A percentile compares a stretch with the other conserved stretches of the same genome.
phyloP scores from a whole-genome alignment of 2,888 invertebrate species.

The Tenthredo amoena region DNA sequence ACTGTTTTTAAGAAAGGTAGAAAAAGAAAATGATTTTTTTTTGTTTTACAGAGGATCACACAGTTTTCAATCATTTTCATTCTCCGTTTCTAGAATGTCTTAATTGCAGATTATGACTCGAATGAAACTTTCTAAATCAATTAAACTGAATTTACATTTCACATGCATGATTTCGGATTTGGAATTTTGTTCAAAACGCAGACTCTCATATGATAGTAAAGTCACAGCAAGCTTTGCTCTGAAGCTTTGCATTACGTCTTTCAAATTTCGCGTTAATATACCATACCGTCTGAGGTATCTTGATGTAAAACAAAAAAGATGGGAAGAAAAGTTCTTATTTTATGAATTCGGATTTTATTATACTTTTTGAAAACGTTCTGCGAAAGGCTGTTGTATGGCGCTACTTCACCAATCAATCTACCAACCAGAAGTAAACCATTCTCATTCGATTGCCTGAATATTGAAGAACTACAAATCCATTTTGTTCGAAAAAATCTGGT shows the following conservation, averaged over 20 bases:
- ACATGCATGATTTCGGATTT: not conserved
- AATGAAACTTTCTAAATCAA: not conserved
- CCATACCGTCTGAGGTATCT: not conserved
- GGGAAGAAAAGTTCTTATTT: not conserved
- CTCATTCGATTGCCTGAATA: not conserved
- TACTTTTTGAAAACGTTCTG: not conserved
- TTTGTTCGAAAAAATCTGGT: not conserved
- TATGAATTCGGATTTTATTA: not conserved
- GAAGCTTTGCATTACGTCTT: not conserved
- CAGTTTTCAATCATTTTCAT: constrained; percentile 1
- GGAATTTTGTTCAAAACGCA: not conserved
- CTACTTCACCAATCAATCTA: not conserved
- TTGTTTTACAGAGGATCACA: not conserved
- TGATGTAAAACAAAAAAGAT: not conserved
- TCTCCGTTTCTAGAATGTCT: not conserved
- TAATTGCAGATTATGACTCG: not conserved
- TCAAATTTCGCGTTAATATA: not conserved
- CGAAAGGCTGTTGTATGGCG: not conserved
- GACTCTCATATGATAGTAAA: not conserved
- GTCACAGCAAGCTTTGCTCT: not conserved
- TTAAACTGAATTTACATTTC: not conserved
- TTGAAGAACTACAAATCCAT: not conserved
- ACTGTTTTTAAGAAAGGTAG: not conserved
- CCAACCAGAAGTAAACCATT: not conserved
- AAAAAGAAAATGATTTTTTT: not conserved